Conservation (phyloP, 2,888 invertebrate species). For the Diarsia rubi region DNA sequence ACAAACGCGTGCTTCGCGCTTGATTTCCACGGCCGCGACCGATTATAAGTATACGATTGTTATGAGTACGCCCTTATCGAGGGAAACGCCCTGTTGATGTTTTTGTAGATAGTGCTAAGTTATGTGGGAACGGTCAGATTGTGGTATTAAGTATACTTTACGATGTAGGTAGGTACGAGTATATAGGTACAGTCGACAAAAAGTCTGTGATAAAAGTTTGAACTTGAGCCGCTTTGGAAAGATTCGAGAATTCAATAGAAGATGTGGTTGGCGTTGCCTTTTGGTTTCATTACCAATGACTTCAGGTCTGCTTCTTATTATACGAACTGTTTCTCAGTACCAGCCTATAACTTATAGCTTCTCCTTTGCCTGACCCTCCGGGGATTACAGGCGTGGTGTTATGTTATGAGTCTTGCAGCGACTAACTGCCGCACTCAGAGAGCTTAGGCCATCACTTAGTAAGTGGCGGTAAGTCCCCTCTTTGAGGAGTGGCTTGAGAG, state of each 20-base stretch:
- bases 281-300: background rate
- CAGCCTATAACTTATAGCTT: too few species aligned
- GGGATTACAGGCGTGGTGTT: too few species aligned
- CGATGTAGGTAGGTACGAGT: background rate
- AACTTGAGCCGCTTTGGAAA: background rate
- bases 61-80: slow-evolving; percentile 32
- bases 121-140: slow-evolving; percentile 45
- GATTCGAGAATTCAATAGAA: background rate
- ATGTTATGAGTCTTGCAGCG: too few species aligned
- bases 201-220: background rate
- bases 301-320: background rate
- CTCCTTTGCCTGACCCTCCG: too few species aligned
- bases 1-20: slow-evolving; percentile 32
- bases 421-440: too few species aligned
- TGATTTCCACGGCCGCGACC: slow-evolving; percentile 12
- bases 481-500: too few species aligned
- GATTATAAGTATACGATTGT: slow-evolving; percentile 42
- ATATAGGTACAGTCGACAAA: background rate
- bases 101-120: slow-evolving; percentile 32
- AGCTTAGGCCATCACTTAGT: too few species aligned
- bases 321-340: too few species aligned
- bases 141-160: background rate
- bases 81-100: slow-evolving; percentile 48
- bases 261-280: too few species aligned
- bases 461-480: too few species aligned